Evolutionary conservation across 2,113 vertebrate genomes (phyloP).

Genomic region (Alosa alosa): DNA sequence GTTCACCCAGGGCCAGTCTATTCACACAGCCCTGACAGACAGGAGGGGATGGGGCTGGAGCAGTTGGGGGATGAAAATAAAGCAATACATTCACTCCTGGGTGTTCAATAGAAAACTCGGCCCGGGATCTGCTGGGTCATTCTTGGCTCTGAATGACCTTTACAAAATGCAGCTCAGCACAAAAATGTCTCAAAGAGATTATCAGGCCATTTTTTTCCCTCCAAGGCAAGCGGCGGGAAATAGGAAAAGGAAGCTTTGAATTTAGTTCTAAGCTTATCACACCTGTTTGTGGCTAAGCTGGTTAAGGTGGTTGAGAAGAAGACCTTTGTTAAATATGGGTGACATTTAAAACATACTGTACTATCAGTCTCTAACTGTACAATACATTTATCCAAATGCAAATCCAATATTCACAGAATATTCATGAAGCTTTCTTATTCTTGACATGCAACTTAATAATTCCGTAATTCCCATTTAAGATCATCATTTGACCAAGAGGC

Average conservation of each 20-base stretch:
- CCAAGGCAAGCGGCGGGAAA: neutral
- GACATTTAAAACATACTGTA: too few species aligned
- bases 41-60: slow-evolving; percentile 27
- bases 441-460: neutral
- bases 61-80: slow-evolving; percentile 43
- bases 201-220: neutral
- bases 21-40: slow-evolving; percentile 45
- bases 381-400: too few species aligned
- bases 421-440: neutral
- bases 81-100: slow-evolving; percentile 47
- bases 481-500: neutral
- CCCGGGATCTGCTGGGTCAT: slow-evolving; percentile 29
- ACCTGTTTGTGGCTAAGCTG: neutral
- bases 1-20: slow-evolving; percentile 51
- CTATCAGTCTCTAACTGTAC: too few species aligned
- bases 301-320: too few species aligned
- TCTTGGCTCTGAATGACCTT: slow-evolving; percentile 60
- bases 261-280: neutral
- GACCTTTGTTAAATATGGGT: too few species aligned
- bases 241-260: neutral
- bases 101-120: slow-evolving; percentile 43
- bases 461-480: neutral
- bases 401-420: neutral
- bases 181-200: slow-evolving; percentile 21
- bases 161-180: slow-evolving; percentile 43